Conservation (phyloP, 1,140 invertebrate species). For the Orchestia grillus region DNA sequence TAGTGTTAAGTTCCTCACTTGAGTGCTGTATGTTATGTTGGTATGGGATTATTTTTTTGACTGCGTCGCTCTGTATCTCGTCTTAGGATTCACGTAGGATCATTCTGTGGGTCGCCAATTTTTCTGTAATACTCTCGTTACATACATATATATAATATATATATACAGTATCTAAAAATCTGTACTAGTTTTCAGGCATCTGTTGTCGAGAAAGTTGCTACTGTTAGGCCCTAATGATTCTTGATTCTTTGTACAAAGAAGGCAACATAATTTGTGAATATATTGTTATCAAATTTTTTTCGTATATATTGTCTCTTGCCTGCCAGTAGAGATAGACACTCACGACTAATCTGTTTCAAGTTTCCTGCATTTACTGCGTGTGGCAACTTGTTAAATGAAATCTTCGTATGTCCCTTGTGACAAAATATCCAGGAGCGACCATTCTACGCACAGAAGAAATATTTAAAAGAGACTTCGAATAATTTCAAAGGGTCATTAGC, state of each 20-base stretch:
- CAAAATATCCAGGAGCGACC: too few species aligned
- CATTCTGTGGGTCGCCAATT: not conserved
- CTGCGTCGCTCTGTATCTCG: not conserved
- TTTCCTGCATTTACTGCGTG: too few species aligned
- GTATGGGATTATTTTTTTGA: not conserved
- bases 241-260: not conserved
- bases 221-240: not conserved
- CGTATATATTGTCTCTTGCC: not conserved
- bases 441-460: too few species aligned
- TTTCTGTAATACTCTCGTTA: not conserved
- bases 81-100: not conserved
- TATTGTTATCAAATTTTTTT: not conserved
- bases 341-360: too few species aligned
- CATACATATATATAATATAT: not conserved
- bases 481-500: too few species aligned
- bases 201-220: constrained; percentile 34
- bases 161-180: not conserved
- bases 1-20: not conserved
- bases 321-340: too few species aligned
- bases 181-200: not conserved
- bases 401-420: too few species aligned
- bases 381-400: too few species aligned
- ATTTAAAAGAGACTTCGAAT: too few species aligned
- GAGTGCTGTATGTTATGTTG: not conserved
- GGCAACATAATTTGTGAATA: not conserved